phyloP scores from a whole-genome alignment of 2,888 invertebrate genomes.

The Acleris literana region DNA sequence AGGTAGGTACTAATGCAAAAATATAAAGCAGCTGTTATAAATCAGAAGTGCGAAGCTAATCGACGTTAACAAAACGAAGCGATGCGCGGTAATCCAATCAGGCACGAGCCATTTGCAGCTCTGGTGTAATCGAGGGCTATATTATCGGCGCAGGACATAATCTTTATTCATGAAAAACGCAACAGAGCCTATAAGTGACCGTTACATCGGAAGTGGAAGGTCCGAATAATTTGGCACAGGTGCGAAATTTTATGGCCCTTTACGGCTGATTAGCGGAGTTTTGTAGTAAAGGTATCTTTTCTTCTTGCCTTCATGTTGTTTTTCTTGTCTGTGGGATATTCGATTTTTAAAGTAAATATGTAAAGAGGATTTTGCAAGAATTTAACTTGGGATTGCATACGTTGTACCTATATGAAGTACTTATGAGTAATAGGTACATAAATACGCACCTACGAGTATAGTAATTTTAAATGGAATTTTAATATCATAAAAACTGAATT shows the following conservation, averaged over 20 bases:
- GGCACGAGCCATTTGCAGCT: slow-evolving; percentile 59
- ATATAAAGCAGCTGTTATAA: slow-evolving; percentile 21
- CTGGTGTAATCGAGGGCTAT: slow-evolving; percentile 47
- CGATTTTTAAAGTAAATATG: too few relatives aligned
- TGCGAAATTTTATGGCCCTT: background rate
- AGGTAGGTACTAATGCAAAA: background rate
- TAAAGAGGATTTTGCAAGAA: too few relatives aligned
- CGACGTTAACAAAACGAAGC: slow-evolving; percentile 51
- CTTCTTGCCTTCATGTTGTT: too few relatives aligned
- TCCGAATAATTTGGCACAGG: background rate
- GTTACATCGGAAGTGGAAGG: background rate
- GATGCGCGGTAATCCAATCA: slow-evolving; percentile 58
- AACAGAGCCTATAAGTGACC: background rate
- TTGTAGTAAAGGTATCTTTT: too few relatives aligned
- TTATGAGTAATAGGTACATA: too few relatives aligned
- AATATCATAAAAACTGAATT: too few relatives aligned
- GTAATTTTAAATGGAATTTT: too few relatives aligned
- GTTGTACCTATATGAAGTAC: too few relatives aligned
- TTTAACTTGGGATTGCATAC: too few relatives aligned
- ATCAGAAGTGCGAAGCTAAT: slow-evolving; percentile 46
- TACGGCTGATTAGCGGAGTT: too few relatives aligned
- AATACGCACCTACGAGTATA: too few relatives aligned
- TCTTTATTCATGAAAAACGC: slow-evolving; percentile 48
- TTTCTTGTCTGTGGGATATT: too few relatives aligned
- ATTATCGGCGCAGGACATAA: slow-evolving; percentile 38